A percentile compares a stretch with the other conserved stretches of the same genome.
Evolutionary conservation across 2,797 vertebrate species (phyloP).

Genomic region (Pseudochirops corinnae): DNA sequence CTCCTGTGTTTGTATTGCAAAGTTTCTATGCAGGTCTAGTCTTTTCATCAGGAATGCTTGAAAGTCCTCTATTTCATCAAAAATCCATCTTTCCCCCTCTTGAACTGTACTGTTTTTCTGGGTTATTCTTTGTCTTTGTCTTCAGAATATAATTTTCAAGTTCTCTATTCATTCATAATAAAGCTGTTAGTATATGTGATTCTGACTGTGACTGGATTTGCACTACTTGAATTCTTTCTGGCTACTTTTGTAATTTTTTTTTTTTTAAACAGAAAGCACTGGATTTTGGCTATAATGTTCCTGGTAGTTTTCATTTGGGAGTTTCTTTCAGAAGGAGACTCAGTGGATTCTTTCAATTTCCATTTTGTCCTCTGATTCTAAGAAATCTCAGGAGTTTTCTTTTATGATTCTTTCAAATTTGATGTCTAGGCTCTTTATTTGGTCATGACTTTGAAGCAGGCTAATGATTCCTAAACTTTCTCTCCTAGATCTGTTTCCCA

Average conservation of each 20-base stretch:
- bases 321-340: neutral
- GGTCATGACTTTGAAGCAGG: neutral
- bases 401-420: neutral
- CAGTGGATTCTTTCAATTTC: neutral
- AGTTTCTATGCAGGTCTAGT: neutral
- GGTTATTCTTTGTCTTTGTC: neutral
- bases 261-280: neutral
- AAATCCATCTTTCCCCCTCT: neutral
- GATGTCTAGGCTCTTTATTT: neutral
- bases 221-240: neutral
- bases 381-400: neutral
- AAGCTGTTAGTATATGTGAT: neutral
- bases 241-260: neutral
- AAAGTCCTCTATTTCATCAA: neutral
- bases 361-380: neutral
- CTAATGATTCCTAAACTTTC: neutral
- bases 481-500: neutral
- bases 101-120: neutral
- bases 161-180: neutral
- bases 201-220: neutral
- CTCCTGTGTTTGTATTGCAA: neutral
- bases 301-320: neutral
- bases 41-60: neutral
- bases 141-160: neutral
- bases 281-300: neutral